Evolutionary conservation across 2,888 invertebrate genomes (phyloP).

Genomic region (Spisula solida): DNA sequence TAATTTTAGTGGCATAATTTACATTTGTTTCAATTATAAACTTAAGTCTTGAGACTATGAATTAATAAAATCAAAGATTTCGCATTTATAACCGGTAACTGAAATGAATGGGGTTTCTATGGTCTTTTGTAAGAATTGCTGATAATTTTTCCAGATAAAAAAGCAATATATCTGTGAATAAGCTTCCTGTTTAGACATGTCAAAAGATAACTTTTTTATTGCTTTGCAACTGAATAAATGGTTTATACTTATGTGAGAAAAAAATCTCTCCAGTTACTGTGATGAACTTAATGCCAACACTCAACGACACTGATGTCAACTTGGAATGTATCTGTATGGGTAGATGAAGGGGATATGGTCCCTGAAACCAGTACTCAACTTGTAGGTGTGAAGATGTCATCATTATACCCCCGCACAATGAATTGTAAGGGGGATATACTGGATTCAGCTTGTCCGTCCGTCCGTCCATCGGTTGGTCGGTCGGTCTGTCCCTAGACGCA

Average conservation of each 20-base stretch:
- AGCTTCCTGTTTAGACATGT: constrained; percentile 38
- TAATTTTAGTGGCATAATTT: constrained; percentile 8
- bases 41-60: not conserved
- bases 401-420: no score
- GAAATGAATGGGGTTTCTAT: not conserved
- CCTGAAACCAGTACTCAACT: no score
- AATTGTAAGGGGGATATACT: no score
- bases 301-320: no score
- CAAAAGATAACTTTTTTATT: constrained; percentile 42
- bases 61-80: not conserved
- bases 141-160: constrained; percentile 10
- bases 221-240: constrained; percentile 30
- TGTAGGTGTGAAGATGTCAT: no score
- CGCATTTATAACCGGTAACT: not conserved
- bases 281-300: not conserved
- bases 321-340: no score
- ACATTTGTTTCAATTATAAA: constrained; percentile 17
- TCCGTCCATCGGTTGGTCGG: no score
- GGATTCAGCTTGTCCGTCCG: no score
- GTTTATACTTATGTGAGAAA: constrained; percentile 28
- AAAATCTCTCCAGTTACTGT: constrained; percentile 14
- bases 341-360: no score
- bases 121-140: constrained; percentile 13
- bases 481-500: no score
- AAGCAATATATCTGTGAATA: constrained; percentile 26